Evolutionary conservation across 2,797 vertebrate species (phyloP), one percentile per base, ranked within the genome.

Genomic region (Echiichthys vipera): DNA sequence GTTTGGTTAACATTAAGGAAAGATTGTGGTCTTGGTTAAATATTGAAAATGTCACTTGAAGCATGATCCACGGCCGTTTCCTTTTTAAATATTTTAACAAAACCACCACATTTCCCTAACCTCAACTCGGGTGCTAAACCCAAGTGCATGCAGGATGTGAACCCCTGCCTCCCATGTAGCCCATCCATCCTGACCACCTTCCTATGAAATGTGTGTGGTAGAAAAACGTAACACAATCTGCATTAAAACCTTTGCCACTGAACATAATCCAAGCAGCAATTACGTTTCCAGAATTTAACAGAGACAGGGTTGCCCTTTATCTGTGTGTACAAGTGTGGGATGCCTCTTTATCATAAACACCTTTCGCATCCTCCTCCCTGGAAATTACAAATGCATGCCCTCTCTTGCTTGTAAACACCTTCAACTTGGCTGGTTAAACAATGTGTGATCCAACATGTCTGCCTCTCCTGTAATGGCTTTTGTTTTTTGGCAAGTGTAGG

Each of bases 371-470:
- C 40, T 56, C 27, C 46, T 39, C 13, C n/a, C 30, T 51, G 32
- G 20, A 58, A 4, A 27, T n/a, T 18, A 40, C 18, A 65, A 29
- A 57, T 46, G 50, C 45, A 17, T 2, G 0, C 0, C 3, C 30
- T 30, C 24, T 25, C 25, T 53, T 7, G 0, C 30, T 27, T 51
- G 27, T 53, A 24, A 36, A 68, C 53, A 66, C 54, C 58, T 64
- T 59, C 25, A 69, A 10, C 49, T 29, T n/a, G 36, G 42, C 53
- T 13, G 34, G 18, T 43, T 50, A 42, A 59, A 49, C 54, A 30
- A 18, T 11, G 14, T 11, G 30, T 4, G 51, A 32, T 46, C 58
- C 39, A 24, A 65, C 27, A 62, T n/a, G 8, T 57, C 50, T 57
- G 45, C 30, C 54, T 69, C 42, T 55, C 12, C 32, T 50, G 46